Evolutionary conservation across 1,140 invertebrate genomes (phyloP), one percentile per base, ranked within the genome.

Genomic region (Drosophila ercepeae): DNA sequence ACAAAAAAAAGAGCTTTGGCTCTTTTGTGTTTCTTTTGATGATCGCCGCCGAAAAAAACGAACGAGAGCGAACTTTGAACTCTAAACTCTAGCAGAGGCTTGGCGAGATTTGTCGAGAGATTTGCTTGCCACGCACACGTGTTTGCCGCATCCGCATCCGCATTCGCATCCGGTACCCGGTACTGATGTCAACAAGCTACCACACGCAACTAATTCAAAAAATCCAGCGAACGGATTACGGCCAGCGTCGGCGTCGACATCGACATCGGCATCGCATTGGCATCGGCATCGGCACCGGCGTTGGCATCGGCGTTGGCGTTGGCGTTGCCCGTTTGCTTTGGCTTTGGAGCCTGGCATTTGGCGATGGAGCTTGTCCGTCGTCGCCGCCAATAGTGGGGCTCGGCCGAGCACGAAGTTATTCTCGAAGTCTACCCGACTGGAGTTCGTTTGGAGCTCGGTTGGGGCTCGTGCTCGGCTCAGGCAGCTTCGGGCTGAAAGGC

Each of bases 101-200:
- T 50, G 64, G 51, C 68, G 65, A 70, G 68, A 58, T 51, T 55
- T 27, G 50, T 46, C 53, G 42, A 49, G 48, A 9, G 48, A 45
- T 49, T 63, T 50, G 65, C 54, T 46, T 49, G 55, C 55, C 69
- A 52, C 49, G 70, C 68, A 14, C 36, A 65, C 71, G 69, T 75
- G 60, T 74, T 52, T 13, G 5, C 36, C 36, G 36, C 14, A 39
- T 39, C 36, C n/a, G 36, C 16, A 14, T 14, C n/a, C 53, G 74
- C 74, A 67, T 67, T 41, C 53, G 51, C 82, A 78, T 89, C 86
- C 86, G 86, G 81, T 53, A 75, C 75, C 77, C 86, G 86, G 74
- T 86, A 86, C 86, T 86, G 86, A 77, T 89, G 86, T 89, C 86
- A 89, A 89, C 88, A 89, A 89, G 86, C 81, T 89, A 78, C 86